phyloP scores from a whole-genome alignment of 2,113 vertebrate genomes.

The Dasyurus viverrinus region DNA sequence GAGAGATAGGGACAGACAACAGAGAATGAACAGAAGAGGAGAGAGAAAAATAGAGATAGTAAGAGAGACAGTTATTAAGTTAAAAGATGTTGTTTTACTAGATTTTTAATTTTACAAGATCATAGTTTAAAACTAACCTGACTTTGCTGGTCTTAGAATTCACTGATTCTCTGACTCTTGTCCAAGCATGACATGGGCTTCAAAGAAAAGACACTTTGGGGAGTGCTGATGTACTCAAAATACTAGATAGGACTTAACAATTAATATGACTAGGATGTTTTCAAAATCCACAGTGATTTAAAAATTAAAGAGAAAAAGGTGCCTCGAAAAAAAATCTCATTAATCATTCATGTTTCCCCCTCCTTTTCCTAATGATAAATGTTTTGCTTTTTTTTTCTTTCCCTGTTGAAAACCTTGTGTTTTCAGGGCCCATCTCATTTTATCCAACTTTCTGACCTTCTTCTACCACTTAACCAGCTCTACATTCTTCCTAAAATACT shows the following conservation, averaged over 20 bases:
- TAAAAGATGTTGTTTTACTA: conserved; percentile 15
- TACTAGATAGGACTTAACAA: background rate
- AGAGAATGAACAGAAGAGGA: fast-evolving
- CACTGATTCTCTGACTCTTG: conserved; percentile 20
- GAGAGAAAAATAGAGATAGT: background rate
- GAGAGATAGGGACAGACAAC: background rate
- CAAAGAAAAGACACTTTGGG: background rate
- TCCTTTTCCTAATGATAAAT: background rate
- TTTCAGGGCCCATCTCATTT: background rate
- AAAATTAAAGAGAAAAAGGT: conserved; percentile 6
- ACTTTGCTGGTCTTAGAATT: conserved; percentile 2
- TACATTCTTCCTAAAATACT: background rate
- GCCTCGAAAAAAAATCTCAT: background rate
- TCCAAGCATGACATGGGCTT: conserved; percentile 6
- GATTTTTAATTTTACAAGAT: conserved; percentile 29
- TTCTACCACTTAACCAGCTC: background rate
- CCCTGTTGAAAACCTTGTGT: background rate
- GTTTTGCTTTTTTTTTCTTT: background rate
- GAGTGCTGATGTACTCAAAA: conserved; percentile 6
- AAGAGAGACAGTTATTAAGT: background rate
- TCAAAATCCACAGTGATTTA: conserved; percentile 1
- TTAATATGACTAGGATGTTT: conserved; percentile 5
- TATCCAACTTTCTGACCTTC: background rate
- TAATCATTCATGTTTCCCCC: background rate
- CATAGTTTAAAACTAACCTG: conserved; percentile 38